Evolutionary conservation across 2,797 vertebrate species (phyloP).

Genomic region (Champsocephalus esox): DNA sequence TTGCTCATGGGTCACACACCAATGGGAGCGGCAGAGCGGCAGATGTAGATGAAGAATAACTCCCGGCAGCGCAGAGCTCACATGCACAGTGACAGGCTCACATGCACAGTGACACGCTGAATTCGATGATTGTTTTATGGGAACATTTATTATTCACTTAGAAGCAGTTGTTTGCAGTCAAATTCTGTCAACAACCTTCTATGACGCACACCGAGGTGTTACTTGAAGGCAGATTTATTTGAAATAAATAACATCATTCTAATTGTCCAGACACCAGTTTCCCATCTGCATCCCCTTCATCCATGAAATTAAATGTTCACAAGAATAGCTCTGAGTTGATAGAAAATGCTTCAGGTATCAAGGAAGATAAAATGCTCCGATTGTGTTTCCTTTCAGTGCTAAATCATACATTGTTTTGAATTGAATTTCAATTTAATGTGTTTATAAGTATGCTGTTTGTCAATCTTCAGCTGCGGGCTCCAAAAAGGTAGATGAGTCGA

Average conservation of each 20-base stretch:
- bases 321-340: constrained; percentile 62
- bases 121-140: constrained; percentile 14
- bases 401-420: constrained; percentile 19
- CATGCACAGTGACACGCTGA: constrained; percentile 16
- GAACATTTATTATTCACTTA: neutral
- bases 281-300: constrained; percentile 60
- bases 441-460: constrained; percentile 8
- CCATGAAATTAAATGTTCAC: constrained; percentile 79
- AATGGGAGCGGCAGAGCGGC: constrained; percentile 15
- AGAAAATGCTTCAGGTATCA: constrained; percentile 57
- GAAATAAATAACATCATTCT: constrained; percentile 50
- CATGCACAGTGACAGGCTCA: neutral
- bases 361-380: neutral
- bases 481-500: neutral
- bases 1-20: constrained; percentile 47
- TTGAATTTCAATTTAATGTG: constrained; percentile 1
- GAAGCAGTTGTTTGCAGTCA: constrained; percentile 6
- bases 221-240: constrained; percentile 46
- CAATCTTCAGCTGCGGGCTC: neutral
- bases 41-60: constrained; percentile 26
- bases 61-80: neutral
- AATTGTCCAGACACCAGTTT: constrained; percentile 65
- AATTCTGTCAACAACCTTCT: constrained; percentile 10
- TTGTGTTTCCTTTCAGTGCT: constrained; percentile 36
- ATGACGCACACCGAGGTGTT: constrained; percentile 35